These are phyloP conservation scores for Trilocha varians DNA, from an alignment of 2,888 invertebrate genomes.

Conservation along the genomic window DNA sequence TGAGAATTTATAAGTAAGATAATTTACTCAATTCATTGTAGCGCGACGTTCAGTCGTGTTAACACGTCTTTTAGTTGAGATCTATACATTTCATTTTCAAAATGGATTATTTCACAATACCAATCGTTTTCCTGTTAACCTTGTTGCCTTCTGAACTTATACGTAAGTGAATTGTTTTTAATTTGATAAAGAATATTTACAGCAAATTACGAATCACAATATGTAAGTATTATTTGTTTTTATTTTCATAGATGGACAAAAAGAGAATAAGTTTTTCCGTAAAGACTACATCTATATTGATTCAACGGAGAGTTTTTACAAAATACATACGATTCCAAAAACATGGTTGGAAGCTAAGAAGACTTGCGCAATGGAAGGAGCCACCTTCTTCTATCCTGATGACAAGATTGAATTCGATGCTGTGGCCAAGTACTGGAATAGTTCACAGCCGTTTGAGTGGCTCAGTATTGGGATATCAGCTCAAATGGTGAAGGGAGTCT, in stretches of 20 bases:
- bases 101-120: not conserved
- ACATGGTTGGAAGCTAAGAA: constrained; percentile 39
- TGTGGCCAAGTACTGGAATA: constrained; percentile 24
- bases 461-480: constrained; percentile 33
- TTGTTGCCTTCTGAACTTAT: constrained; percentile 4
- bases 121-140: not conserved
- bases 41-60: not conserved
- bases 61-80: not conserved
- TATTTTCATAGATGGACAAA: constrained; percentile 35
- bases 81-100: not conserved
- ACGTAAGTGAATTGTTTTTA: too few species aligned
- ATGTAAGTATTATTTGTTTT: not conserved
- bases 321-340: constrained; percentile 38
- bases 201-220: too few species aligned
- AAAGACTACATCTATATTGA: constrained; percentile 43
- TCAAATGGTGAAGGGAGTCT: constrained; percentile 30
- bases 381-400: constrained; percentile 40
- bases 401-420: constrained; percentile 32
- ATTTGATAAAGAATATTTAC: too few species aligned
- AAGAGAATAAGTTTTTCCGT: constrained; percentile 35
- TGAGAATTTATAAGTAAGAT: too few species aligned
- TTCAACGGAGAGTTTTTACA: constrained; percentile 38
- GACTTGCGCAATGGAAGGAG: constrained; percentile 40
- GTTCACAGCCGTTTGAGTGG: constrained; percentile 17
- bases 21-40: too few species aligned